These are phyloP conservation scores for Dasyornis broadbenti DNA, from an alignment of 2,113 vertebrate species.

Conservation along the genomic window DNA sequence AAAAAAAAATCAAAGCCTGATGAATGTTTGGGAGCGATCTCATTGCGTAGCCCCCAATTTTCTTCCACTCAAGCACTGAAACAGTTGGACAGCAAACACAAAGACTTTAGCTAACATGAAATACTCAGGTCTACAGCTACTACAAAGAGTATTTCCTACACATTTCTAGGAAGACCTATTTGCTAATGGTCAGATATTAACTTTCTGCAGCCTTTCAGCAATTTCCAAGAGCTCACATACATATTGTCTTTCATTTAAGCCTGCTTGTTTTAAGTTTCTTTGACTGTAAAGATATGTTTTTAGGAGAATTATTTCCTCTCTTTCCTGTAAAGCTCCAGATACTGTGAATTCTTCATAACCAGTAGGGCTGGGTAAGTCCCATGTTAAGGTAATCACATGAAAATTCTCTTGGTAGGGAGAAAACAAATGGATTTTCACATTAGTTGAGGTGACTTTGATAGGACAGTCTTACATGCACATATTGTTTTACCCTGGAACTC, in stretches of 20 bases:
- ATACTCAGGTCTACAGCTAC: background rate
- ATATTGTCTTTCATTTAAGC: background rate
- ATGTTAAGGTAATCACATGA: background rate
- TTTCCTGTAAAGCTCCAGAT: background rate
- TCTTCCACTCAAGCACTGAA: background rate
- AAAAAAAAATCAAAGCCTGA: background rate
- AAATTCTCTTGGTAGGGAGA: background rate
- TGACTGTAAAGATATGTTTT: background rate
- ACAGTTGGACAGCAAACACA: background rate
- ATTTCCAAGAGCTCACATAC: background rate
- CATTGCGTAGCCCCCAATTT: accelerated
- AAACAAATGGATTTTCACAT: background rate
- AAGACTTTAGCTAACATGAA: background rate
- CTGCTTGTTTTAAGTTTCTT: background rate
- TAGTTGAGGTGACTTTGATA: background rate
- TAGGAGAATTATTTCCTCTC: background rate
- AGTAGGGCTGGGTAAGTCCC: background rate
- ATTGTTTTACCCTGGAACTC: background rate
- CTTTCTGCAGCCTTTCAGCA: background rate
- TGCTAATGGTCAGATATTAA: background rate
- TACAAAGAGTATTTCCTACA: background rate
- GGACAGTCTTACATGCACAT: background rate
- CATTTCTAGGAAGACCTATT: background rate
- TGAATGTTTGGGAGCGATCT: background rate
- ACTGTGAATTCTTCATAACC: background rate